phyloP scores from a whole-genome alignment of 2,888 invertebrate genomes.

The Pollenia griseotomentosa region DNA sequence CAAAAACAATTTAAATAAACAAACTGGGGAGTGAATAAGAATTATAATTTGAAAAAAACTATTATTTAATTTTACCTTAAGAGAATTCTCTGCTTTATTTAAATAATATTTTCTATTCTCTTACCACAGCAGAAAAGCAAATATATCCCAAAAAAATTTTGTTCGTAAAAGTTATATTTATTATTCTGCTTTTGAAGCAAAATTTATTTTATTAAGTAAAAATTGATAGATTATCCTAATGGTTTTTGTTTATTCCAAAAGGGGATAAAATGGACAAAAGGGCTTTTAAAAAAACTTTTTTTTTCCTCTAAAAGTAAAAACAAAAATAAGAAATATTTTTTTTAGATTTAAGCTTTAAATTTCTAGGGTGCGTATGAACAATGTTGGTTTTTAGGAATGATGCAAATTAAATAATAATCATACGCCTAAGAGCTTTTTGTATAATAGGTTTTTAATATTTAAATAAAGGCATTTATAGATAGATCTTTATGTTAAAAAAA shows the following conservation, averaged over 20 bases:
- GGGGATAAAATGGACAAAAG: neutral
- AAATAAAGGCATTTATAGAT: too few species aligned
- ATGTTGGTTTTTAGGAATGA: neutral
- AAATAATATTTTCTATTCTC: neutral
- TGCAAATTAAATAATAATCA: neutral
- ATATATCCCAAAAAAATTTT: neutral
- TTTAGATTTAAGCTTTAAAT: neutral
- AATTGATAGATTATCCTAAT: constrained; percentile 23
- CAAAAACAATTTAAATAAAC: neutral
- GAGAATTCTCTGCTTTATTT: neutral
- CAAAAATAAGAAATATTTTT: too few species aligned
- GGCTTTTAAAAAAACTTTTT: neutral
- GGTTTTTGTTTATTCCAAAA: neutral
- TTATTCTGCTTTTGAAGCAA: neutral
- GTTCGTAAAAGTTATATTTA: too few species aligned
- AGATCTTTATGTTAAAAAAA: too few species aligned
- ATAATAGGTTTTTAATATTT: neutral
- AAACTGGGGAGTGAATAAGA: neutral
- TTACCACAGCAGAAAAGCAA: too few species aligned
- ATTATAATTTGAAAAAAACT: neutral
- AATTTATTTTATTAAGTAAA: neutral
- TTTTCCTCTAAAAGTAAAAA: neutral
- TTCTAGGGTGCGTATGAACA: neutral
- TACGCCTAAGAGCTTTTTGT: neutral
- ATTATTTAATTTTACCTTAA: neutral